Evolutionary conservation across 23 tunicate genomes (phyloP).

Genomic region (Corella eumyota): DNA sequence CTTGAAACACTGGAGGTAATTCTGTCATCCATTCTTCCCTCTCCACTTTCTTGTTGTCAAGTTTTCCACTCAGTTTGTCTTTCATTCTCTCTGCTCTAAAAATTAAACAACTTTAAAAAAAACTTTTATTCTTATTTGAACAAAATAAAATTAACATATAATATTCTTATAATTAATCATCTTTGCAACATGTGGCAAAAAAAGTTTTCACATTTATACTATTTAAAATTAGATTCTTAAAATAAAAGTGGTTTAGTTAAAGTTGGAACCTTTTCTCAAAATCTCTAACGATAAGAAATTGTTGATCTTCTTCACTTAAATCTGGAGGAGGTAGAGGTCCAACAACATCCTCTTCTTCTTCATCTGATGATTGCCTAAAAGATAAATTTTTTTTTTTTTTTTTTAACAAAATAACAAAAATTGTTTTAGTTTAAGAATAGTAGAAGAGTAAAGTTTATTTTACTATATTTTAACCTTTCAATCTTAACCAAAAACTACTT

Average conservation of each 20-base stretch:
- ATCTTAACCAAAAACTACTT: too few relatives aligned
- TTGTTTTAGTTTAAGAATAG: too few relatives aligned
- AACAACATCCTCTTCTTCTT: constrained; percentile 36
- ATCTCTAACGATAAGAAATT: constrained; percentile 24
- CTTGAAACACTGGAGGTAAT: constrained; percentile 56
- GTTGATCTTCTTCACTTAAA: constrained; percentile 3
- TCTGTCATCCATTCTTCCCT: constrained; percentile 96
- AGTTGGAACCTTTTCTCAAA: constrained; percentile 67
- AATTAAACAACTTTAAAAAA: not conserved
- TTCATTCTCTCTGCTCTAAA: constrained; percentile 68
- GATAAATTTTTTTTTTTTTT: not conserved
- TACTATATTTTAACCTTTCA: too few relatives aligned
- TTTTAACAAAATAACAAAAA: too few relatives aligned
- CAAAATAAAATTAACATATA: too few relatives aligned
- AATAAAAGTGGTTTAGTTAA: too few relatives aligned
- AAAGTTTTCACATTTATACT: too few relatives aligned
- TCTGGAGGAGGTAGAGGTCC: constrained; percentile 57
- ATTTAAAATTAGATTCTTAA: too few relatives aligned
- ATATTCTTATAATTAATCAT: too few relatives aligned
- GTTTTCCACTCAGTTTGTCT: constrained; percentile 46
- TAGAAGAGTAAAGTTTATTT: too few relatives aligned
- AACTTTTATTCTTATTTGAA: not conserved
- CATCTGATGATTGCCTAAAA: constrained; percentile 7
- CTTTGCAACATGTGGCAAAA: too few relatives aligned
- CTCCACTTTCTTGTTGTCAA: constrained; percentile 49